Evolutionary conservation across 2,113 vertebrate species (phyloP), one percentile per base, ranked within the genome.

Genomic region (Cyanoliseus patagonus): DNA sequence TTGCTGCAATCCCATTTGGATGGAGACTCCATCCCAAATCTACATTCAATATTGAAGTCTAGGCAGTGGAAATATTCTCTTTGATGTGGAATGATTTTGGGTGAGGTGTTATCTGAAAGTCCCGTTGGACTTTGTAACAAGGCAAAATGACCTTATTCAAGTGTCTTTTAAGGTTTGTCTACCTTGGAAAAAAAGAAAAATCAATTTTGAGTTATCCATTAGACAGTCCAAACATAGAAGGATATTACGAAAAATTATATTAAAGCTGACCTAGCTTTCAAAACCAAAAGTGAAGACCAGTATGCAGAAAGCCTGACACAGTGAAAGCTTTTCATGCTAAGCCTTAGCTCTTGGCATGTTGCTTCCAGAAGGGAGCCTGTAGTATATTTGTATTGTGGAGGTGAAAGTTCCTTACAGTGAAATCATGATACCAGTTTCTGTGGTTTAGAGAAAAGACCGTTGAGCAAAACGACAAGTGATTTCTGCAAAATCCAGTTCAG

Each of bases 331-430:
- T 57, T 30, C 1, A 3, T 20, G 31, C 47, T 37, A 52, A 87
- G 37, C 52, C 57, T 41, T 86, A 41, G 13, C 22, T 17, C 17
- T 74, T 24, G 28, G 33, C 14, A 3, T 17, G 0, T 27, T 31
- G 28, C 37, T 83, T 63, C 63, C 24, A n/a, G n/a, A 41, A 59
- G 9, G 23, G n/a, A 66, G 1, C n/a, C 28, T 1, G 1, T 44
- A 22, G 23, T 3, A 2, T 0, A 0, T n/a, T 27, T 11, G 30
- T 19, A 0, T 1, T 18, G 22, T 25, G 68, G n/a, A n/a, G 41
- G 35, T 85, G 39, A 20, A 39, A 27, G 25, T 42, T 35, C 0
- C 44, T 25, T 9, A 25, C 17, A 37, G 10, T 6, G 31, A 25
- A 37, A 35, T 22, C 9, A 17, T 30, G 33, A 18, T 92, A 20